A percentile compares a stretch with the other conserved stretches of the same genome.
Conservation (phyloP, 2,888 invertebrate genomes). For the Dinocampus coccinellae region DNA sequence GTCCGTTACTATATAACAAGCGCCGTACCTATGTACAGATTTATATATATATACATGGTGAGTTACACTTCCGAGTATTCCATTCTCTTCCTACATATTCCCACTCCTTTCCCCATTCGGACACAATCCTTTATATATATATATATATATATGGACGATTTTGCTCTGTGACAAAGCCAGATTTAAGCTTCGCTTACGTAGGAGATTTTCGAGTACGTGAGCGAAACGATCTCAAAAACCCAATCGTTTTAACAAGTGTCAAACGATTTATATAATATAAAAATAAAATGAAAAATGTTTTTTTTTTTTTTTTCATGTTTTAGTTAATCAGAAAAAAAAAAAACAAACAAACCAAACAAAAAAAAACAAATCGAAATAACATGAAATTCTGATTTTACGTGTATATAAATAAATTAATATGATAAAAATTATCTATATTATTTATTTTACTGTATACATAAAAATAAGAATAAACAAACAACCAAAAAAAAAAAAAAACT, state of each 20-base stretch:
- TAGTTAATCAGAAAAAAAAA: too few species aligned
- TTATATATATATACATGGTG: constrained; percentile 26
- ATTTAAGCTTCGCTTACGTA: constrained; percentile 61
- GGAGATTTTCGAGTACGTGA: constrained; percentile 51
- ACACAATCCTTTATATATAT: constrained; percentile 23
- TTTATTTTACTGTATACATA: too few species aligned
- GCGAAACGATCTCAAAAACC: constrained; percentile 39
- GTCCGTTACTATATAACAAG: constrained; percentile 25
- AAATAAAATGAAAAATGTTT: background rate
- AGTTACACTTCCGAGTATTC: background rate
- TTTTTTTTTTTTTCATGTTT: too few species aligned
- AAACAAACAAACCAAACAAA: too few species aligned
- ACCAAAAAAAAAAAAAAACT: too few species aligned
- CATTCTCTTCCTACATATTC: constrained; percentile 6
- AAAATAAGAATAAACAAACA: too few species aligned
- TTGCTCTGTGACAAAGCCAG: constrained; percentile 55
- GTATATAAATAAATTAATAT: too few species aligned
- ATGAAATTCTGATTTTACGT: too few species aligned
- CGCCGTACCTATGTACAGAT: background rate
- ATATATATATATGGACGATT: constrained; percentile 23
- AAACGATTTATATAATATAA: constrained; percentile 3
- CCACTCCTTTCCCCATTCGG: background rate
- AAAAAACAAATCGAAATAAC: too few species aligned
- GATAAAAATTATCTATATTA: too few species aligned
- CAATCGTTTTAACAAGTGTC: constrained; percentile 43